Percentiles rank a stretch among this genome's conserved stretches.
These are phyloP conservation scores for Phlogophora meticulosa DNA, from an alignment of 2,888 invertebrate genomes.

Conservation along the genomic window DNA sequence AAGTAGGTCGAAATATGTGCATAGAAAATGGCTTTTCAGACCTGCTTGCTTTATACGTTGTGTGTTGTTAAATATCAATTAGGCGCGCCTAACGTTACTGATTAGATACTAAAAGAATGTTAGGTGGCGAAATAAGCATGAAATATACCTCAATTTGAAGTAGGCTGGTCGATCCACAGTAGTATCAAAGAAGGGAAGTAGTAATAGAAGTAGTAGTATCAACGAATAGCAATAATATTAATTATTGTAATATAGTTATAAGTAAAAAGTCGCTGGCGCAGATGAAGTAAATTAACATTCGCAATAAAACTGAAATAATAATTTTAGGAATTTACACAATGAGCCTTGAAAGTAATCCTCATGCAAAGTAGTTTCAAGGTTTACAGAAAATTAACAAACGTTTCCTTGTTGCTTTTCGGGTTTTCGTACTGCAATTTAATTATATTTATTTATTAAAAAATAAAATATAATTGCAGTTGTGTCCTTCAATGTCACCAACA, in stretches of 20 bases:
- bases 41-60: background rate
- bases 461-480: no score
- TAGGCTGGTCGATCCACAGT: background rate
- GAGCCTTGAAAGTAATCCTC: background rate
- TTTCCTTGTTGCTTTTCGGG: background rate
- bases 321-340: background rate
- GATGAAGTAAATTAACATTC: conserved; percentile 23
- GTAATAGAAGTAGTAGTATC: background rate
- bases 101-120: conserved; percentile 37
- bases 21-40: conserved; percentile 15
- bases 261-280: conserved; percentile 23
- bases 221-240: background rate
- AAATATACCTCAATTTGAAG: background rate
- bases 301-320: conserved; percentile 8
- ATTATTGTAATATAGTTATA: background rate
- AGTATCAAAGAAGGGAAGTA: background rate
- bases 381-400: background rate
- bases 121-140: conserved; percentile 16
- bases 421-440: background rate
- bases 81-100: conserved; percentile 22
- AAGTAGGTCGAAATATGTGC: conserved; percentile 49
- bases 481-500: no score
- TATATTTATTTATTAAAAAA: background rate
- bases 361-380: background rate
- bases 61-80: conserved; percentile 12